Conservation (phyloP, 2,113 vertebrate species). For the Aegotheles bennettii region DNA sequence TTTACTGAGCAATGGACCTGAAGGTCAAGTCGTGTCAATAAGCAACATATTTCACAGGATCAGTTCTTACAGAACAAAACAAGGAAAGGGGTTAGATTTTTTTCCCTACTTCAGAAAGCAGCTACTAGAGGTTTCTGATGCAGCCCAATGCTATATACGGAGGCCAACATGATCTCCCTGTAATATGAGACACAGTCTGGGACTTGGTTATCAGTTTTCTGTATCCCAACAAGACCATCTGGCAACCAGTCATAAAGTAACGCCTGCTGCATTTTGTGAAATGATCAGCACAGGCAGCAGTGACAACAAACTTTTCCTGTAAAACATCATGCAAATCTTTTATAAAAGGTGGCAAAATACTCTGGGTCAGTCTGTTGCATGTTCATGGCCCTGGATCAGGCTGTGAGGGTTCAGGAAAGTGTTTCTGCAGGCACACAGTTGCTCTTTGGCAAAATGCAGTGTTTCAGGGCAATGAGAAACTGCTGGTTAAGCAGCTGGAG, state of each 20-base stretch:
- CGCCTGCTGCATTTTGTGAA: not conserved
- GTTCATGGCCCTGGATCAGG: not conserved
- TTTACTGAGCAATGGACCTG: not conserved
- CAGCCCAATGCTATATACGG: not conserved
- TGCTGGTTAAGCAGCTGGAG: not conserved
- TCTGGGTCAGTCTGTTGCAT: not conserved
- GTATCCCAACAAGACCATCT: not conserved
- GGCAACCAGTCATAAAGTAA: not conserved
- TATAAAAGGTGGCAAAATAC: not conserved
- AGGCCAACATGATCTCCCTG: not conserved
- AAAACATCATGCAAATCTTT: not conserved
- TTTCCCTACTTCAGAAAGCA: not conserved
- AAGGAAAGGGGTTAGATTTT: not conserved
- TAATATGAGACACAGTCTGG: not conserved
- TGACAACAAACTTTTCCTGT: not conserved
- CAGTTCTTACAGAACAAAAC: not conserved
- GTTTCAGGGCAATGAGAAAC: not conserved
- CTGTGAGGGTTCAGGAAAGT: not conserved
- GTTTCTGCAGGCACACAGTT: not conserved
- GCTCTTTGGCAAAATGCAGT: not conserved
- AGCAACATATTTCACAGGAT: not conserved
- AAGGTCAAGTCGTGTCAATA: not conserved
- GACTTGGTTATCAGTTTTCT: not conserved
- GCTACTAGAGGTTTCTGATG: not conserved
- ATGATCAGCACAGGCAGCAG: not conserved